Base-by-base conservation (phyloP, 2,888 invertebrate genomes). In the Oxycera nigricornis region DNA sequence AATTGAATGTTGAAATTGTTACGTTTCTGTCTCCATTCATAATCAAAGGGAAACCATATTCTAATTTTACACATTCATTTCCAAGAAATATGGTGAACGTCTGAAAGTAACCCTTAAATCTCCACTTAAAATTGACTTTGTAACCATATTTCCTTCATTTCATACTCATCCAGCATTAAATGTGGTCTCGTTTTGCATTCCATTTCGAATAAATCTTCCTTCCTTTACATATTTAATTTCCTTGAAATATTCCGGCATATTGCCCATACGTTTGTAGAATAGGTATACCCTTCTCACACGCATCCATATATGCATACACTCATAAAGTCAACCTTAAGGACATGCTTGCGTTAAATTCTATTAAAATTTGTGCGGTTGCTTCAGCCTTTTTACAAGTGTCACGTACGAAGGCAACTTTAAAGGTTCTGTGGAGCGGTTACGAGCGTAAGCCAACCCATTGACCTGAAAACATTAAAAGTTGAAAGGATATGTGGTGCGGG, bases 381-480 rank as follows among this genome's bases (percentile, higher is more conserved):
- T 31, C n/a, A 31, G 31, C 61, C 31, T 31, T 61, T 61, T 61
- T 61, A 30, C 61, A 31, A 61, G 26, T 61, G 61, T 61, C 61
- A 61, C 61, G 31, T 31, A 61, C 61, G 59, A 59, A 24, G 28
- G 31, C 3, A 26, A 31, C 61, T 61, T 61, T 61, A 31, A 61
- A 61, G 61, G 61, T 17, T 28, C 31, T 28, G 6, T 7, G 17
- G n/a, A 28, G 59, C 30, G 59, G 59, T n/a, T 28, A 2, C 22
- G 59, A 2, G 31, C 59, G 52, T 39, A 20, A 50, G 73, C 30
- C 55, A 73, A 73, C 70, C 61, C 73, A 70, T 39, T 73, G 73
- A 74, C 76, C 72, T 67, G 74, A 41, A 74, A 76, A 74, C 52
- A 72, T 74, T 74, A 46, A n/a, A 70, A 72, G 50, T 75, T 75